Conservation (phyloP, 1,140 invertebrate genomes). For the Scaptomyza montana region DNA sequence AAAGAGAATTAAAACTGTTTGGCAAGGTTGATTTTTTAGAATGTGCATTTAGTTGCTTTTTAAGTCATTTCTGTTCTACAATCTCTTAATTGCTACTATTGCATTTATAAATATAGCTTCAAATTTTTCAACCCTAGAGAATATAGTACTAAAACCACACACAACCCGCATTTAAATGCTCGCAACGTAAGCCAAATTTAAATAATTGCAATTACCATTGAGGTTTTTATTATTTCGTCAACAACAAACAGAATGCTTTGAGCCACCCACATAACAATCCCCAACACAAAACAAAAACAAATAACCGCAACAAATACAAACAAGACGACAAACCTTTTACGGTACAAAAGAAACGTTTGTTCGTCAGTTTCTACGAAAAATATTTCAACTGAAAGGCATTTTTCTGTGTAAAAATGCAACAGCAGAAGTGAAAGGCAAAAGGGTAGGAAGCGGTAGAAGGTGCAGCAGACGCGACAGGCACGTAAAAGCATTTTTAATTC, state of each 20-base stretch:
- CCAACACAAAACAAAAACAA: constrained; percentile 15
- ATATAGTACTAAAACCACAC: neutral
- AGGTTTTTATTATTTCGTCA: constrained; percentile 35
- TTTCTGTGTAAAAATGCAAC: constrained; percentile 44
- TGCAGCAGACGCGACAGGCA: constrained; percentile 10
- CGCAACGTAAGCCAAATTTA: constrained; percentile 16
- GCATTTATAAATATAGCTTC: neutral
- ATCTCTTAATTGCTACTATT: neutral
- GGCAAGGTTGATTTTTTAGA: constrained; percentile 11
- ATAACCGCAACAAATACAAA: constrained; percentile 5
- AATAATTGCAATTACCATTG: constrained; percentile 56
- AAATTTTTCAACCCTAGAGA: neutral
- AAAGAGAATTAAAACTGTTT: neutral
- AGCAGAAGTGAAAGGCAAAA: constrained; percentile 10
- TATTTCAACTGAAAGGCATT: constrained; percentile 34
- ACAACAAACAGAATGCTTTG: constrained; percentile 18
- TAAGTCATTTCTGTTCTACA: neutral
- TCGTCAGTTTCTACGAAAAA: constrained; percentile 25
- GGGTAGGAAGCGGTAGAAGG: neutral
- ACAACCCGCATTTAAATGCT: neutral
- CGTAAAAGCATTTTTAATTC: constrained; percentile 44
- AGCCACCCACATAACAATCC: neutral
- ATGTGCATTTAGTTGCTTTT: neutral
- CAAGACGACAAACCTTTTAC: constrained; percentile 12
- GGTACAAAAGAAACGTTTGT: constrained; percentile 18